Conservation (phyloP, 37 sponge, comb jelly and placozoan species). For the Hexactinellida sp. region DNA sequence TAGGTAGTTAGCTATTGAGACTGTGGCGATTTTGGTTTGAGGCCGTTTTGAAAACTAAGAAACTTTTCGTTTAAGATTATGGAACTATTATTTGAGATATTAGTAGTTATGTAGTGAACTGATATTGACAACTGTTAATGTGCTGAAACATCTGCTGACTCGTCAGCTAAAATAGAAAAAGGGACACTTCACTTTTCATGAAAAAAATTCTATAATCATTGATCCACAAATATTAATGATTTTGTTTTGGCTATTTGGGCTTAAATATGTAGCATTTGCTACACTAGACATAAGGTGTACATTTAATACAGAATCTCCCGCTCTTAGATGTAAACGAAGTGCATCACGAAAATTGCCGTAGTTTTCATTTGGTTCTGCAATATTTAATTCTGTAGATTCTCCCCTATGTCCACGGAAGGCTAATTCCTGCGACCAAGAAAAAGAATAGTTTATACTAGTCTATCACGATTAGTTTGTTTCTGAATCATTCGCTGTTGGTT, state of each 20-base stretch:
- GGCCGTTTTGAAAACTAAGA: background rate
- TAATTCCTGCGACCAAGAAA: background rate
- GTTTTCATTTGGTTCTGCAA: background rate
- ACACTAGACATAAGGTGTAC: background rate
- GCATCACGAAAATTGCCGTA: background rate
- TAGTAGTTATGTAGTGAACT: background rate
- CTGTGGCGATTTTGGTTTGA: no score
- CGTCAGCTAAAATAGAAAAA: conserved; percentile 18
- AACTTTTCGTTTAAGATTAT: background rate
- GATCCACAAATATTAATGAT: conserved; percentile 15
- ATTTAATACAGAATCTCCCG: background rate
- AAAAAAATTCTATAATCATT: conserved; percentile 9
- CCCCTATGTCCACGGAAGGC: background rate
- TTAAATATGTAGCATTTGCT: background rate
- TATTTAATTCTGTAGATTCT: conserved; percentile 3
- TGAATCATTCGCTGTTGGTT: background rate
- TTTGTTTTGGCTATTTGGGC: conserved; percentile 11
- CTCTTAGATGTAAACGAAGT: background rate
- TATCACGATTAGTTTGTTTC: conserved; percentile 13
- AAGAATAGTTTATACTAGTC: background rate
- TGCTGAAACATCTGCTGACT: conserved; percentile 4
- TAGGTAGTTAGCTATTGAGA: no score
- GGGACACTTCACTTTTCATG: background rate
- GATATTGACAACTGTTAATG: conserved; percentile 11
- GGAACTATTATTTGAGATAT: background rate